A percentile compares a stretch with the other conserved stretches of the same genome.
phyloP scores from a whole-genome alignment of 30 jellyfish, hydroid and myxozoan species.

The Aurelia sp. region DNA sequence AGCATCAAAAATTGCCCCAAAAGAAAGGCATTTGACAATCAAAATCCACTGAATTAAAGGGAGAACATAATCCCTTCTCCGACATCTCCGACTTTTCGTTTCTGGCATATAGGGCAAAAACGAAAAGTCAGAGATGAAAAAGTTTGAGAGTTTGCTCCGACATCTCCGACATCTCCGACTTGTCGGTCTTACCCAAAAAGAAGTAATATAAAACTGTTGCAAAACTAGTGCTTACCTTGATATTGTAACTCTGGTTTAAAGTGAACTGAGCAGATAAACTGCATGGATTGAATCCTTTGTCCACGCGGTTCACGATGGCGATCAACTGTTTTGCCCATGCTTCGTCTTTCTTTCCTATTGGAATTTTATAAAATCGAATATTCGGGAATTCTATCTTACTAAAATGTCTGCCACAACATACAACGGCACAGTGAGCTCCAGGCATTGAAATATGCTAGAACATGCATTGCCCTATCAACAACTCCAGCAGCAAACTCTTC shows the following conservation, averaged over 20 bases:
- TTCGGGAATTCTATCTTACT: constrained; percentile 6
- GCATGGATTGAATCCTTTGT: constrained; percentile 16
- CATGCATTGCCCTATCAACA: background rate
- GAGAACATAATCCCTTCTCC: too few relatives aligned
- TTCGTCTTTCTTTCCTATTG: constrained; percentile 21
- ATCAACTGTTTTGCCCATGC: constrained; percentile 19
- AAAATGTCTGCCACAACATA: constrained; percentile 13
- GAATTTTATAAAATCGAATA: constrained; percentile 31
- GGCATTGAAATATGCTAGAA: constrained; percentile 5
- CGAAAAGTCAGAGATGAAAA: too few relatives aligned
- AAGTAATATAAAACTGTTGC: too few relatives aligned
- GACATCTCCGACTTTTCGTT: too few relatives aligned
- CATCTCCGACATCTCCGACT: too few relatives aligned
- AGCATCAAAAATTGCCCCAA: too few relatives aligned
- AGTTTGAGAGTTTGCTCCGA: too few relatives aligned
- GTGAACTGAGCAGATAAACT: constrained; percentile 28
- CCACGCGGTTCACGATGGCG: constrained; percentile 23
- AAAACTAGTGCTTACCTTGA: background rate
- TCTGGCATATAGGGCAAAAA: too few relatives aligned
- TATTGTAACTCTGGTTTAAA: constrained; percentile 29
- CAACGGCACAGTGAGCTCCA: constrained; percentile 33
- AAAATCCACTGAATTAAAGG: too few relatives aligned
- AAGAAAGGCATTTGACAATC: too few relatives aligned
- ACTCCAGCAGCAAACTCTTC: background rate
- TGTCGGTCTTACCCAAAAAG: too few relatives aligned